These are phyloP conservation scores for Tillus elongatus DNA, from an alignment of 2,888 invertebrate genomes.

Conservation along the genomic window DNA sequence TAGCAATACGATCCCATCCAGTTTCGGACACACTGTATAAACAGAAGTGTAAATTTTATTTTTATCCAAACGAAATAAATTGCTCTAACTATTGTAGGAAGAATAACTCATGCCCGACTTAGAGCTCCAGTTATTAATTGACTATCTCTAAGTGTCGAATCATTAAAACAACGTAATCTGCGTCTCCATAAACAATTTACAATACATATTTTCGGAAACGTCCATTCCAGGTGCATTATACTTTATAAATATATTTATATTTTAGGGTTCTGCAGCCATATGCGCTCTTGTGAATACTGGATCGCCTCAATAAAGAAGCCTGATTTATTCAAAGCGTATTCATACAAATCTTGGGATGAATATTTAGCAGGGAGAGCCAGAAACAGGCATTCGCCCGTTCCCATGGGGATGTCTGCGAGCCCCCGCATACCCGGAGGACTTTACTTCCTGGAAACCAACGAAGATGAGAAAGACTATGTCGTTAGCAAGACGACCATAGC, in stretches of 20 bases:
- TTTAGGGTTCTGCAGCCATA: constrained; percentile 34
- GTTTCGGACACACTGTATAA: too few species aligned
- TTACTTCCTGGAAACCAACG: constrained; percentile 29
- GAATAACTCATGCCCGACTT: too few species aligned
- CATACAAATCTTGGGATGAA: constrained; percentile 29
- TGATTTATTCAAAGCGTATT: constrained; percentile 31
- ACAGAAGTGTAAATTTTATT: too few species aligned
- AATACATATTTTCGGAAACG: too few species aligned
- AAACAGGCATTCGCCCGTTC: constrained; percentile 18
- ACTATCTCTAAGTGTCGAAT: too few species aligned
- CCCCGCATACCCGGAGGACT: constrained; percentile 29
- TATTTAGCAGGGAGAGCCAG: constrained; percentile 22
- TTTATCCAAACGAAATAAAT: too few species aligned
- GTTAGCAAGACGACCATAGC: constrained; percentile 23
- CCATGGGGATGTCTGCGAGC: constrained; percentile 36
- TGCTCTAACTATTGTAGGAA: too few species aligned
- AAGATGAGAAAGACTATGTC: constrained; percentile 24
- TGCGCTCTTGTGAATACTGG: constrained; percentile 34
- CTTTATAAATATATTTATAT: constrained; percentile 4
- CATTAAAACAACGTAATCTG: too few species aligned
- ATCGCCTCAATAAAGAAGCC: constrained; percentile 34
- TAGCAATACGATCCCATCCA: too few species aligned
- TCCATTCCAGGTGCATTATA: not conserved
- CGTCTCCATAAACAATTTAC: too few species aligned
- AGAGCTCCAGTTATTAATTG: too few species aligned